Evolutionary conservation across 1,140 invertebrate genomes (phyloP).

Genomic region (Amyelois transitella): DNA sequence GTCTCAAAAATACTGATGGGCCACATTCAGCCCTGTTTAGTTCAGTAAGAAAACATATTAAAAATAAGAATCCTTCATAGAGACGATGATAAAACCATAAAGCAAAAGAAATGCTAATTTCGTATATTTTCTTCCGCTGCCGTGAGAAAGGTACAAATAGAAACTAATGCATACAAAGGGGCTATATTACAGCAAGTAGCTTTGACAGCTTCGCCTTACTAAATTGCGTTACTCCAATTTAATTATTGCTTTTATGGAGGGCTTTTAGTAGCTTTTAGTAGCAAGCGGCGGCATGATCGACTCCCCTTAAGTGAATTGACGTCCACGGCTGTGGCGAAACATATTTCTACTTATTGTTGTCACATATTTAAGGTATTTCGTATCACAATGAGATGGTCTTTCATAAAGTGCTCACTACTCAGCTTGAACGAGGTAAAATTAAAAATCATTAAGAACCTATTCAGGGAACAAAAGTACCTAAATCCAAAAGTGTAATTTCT

Average conservation of each 20-base stretch:
- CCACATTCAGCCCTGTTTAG: too few relatives aligned
- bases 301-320: conserved; percentile 69
- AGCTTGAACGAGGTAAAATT: too few relatives aligned
- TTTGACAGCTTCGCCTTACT: conserved; percentile 59
- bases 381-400: conserved; percentile 1
- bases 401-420: too few relatives aligned
- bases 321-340: conserved; percentile 30
- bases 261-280: conserved; percentile 76
- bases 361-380: neutral
- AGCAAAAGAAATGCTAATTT: too few relatives aligned
- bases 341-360: neutral
- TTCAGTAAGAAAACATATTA: too few relatives aligned
- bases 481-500: too few relatives aligned
- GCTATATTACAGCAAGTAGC: conserved; percentile 21
- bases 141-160: neutral
- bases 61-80: neutral
- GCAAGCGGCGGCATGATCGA: conserved; percentile 63
- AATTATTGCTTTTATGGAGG: conserved; percentile 75
- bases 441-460: too few relatives aligned
- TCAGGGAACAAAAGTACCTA: too few relatives aligned
- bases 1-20: too few relatives aligned
- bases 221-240: conserved; percentile 74
- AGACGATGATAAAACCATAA: neutral
- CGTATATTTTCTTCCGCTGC: neutral
- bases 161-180: conserved; percentile 8